phyloP scores from a whole-genome alignment of 2,888 invertebrate species.

The Plutella xylostella region DNA sequence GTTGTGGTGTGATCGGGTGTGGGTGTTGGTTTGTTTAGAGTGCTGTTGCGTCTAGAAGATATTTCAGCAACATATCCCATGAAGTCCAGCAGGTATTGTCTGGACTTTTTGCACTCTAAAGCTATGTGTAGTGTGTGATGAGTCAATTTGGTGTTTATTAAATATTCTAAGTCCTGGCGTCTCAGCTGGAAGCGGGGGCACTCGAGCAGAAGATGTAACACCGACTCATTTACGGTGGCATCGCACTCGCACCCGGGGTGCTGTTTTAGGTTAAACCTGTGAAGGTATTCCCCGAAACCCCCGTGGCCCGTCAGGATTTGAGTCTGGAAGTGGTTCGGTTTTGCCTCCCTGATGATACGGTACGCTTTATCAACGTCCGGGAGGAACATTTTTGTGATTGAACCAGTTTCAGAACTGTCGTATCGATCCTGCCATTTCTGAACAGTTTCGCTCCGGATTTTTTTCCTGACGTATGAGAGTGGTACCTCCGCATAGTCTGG shows the following conservation, averaged over 20 bases:
- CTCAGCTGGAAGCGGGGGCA: not conserved
- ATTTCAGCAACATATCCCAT: no score
- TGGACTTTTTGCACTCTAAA: no score
- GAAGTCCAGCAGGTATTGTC: no score
- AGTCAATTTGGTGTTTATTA: no score
- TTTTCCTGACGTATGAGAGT: slow-evolving; percentile 3
- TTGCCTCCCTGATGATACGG: not conserved
- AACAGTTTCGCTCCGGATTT: not conserved
- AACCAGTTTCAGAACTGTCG: no score
- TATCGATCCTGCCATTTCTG: slow-evolving; percentile 4
- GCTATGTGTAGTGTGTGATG: no score
- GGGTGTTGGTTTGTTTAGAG: no score
- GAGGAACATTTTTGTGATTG: slow-evolving; percentile 1
- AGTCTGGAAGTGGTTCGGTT: not conserved
- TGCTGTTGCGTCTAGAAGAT: no score
- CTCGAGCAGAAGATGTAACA: not conserved
- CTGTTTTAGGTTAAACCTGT: slow-evolving; percentile 12
- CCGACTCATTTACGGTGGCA: not conserved
- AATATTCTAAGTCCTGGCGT: no score
- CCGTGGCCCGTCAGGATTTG: slow-evolving; percentile 14
- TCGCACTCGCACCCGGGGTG: slow-evolving; percentile 6
- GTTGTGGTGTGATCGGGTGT: no score
- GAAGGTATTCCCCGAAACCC: slow-evolving; percentile 11
- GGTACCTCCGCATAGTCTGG: slow-evolving; percentile 8
- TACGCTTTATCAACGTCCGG: slow-evolving; percentile 1